Evolutionary conservation across 2,113 vertebrate genomes (phyloP), one percentile per base, ranked within the genome.

Genomic region (Raja brachyura): DNA sequence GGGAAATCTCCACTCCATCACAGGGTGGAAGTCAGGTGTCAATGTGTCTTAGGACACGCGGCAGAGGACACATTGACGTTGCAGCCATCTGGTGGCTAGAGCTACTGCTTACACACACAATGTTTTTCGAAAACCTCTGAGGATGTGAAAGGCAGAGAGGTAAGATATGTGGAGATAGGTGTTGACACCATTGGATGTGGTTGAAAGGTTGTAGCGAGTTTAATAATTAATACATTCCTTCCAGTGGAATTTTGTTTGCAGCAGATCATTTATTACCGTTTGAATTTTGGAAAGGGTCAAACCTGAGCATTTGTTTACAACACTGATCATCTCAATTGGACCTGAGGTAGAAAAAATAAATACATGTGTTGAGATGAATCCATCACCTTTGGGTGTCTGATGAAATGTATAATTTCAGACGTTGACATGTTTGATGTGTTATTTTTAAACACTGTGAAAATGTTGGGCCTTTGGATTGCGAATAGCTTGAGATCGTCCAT

Each of bases 381-480:
- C 79, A 83, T 56, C 79, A 48, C 79, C 79, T 83, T 83, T 83
- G 79, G 79, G 48, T 56, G 79, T 83, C 79, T 25, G 79, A 56
- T 83, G 79, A 56, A 83, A 83, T 54, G 4, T 83, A 56, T 3
- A 25, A 54, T 83, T 83, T 83, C 11, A 25, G 79, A 56, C 22
- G 20, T 3, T 83, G 79, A 83, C 79, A 83, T 83, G 48, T 56
- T 39, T 39, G 28, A 56, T 7, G 39, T 28, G n/a, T 48, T 79
- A 48, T 54, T 81, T 81, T 9, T 25, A 54, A 81, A 2, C 78
- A 9, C 1, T 48, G 4, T 81, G 20, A 8, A 33, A 33, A 31
- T 8, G 6, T 33, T 13, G n/a, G 39, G 76, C 8, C 28, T 9
- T 8, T 22, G 78, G 33, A 3, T 20, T 16, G 5, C 8, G 28